A percentile compares a stretch with the other conserved stretches of the same genome.
Conservation (phyloP, 2,113 vertebrate genomes). For the Egretta garzetta region DNA sequence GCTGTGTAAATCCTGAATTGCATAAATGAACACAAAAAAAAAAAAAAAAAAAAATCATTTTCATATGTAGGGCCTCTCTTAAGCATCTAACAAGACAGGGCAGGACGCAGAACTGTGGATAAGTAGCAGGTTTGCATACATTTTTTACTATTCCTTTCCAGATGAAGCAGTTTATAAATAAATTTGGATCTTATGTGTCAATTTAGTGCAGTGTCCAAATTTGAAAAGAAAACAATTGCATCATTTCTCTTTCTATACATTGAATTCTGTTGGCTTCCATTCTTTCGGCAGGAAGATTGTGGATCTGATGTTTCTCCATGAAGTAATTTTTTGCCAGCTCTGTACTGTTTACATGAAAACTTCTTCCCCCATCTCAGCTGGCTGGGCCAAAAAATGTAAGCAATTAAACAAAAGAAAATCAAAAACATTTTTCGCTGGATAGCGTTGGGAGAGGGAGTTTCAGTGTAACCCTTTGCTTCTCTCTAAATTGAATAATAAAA, state of each 20-base stretch:
- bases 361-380: neutral
- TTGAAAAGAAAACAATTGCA: neutral
- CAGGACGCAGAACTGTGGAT: neutral
- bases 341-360: neutral
- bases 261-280: neutral
- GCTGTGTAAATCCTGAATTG: neutral
- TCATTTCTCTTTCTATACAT: neutral
- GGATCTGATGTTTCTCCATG: neutral
- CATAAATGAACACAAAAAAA: neutral
- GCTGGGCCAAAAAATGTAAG: neutral
- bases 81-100: neutral
- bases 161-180: neutral
- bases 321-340: slow-evolving; percentile 24
- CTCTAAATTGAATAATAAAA: neutral
- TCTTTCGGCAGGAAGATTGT: neutral
- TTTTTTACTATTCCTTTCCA: neutral
- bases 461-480: neutral
- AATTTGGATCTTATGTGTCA: neutral
- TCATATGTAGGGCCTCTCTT: neutral
- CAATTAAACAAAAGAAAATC: neutral
- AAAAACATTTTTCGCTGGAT: neutral
- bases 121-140: neutral
- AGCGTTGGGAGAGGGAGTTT: neutral
- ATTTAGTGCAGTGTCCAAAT: neutral
- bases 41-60: neutral